Conservation (phyloP, 2,113 vertebrate genomes). For the Urocynchramus pylzowi region DNA sequence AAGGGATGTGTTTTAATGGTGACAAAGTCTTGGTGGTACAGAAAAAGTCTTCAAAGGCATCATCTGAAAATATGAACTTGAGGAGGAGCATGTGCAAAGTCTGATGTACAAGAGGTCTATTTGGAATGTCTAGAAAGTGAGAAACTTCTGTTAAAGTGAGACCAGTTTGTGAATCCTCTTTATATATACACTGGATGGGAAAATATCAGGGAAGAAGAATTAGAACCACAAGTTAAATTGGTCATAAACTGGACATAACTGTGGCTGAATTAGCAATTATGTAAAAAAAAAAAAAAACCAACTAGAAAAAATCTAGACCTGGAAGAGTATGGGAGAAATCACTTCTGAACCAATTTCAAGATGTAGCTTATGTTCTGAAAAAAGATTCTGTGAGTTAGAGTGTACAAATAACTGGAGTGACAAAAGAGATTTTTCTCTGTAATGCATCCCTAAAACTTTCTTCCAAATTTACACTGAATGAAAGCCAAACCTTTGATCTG, state of each 20-base stretch:
- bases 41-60: neutral
- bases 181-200: neutral
- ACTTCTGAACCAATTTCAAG: neutral
- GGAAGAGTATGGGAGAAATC: neutral
- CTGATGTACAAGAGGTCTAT: neutral
- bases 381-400: neutral
- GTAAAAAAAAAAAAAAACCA: neutral
- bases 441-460: neutral
- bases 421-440: neutral
- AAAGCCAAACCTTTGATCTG: neutral
- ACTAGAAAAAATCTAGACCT: neutral
- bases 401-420: neutral
- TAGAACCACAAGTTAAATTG: neutral
- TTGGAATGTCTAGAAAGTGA: neutral
- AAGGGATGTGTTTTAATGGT: neutral
- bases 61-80: neutral
- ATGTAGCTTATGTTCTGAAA: accelerated
- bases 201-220: neutral
- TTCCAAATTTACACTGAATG: neutral
- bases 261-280: neutral
- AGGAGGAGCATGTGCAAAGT: neutral
- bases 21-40: neutral
- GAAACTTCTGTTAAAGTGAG: neutral
- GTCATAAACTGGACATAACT: neutral
- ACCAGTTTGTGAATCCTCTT: neutral